phyloP scores from a whole-genome alignment of 2,888 invertebrate genomes.

The Muscina levida region DNA sequence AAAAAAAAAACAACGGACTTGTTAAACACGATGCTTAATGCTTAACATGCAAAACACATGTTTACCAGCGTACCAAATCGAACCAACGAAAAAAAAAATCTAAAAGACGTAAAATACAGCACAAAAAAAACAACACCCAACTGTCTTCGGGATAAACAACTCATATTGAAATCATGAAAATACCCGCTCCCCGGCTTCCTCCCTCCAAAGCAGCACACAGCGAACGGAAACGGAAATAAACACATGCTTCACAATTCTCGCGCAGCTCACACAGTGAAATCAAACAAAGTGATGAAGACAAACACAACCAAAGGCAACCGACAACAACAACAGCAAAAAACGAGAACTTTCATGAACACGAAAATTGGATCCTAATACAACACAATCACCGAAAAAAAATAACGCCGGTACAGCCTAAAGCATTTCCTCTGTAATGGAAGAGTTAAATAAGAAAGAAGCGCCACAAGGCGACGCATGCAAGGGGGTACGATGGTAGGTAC shows the following conservation, averaged over 20 bases:
- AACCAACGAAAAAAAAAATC: slow-evolving; percentile 27
- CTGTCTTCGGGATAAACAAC: slow-evolving; percentile 19
- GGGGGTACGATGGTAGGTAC: slow-evolving; percentile 26
- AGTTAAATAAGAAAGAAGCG: slow-evolving; percentile 54
- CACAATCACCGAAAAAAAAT: not conserved
- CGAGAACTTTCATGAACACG: slow-evolving; percentile 50
- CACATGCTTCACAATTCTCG: slow-evolving; percentile 32
- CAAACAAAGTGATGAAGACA: slow-evolving; percentile 52
- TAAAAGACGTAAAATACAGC: slow-evolving; percentile 16
- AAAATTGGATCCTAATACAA: slow-evolving; percentile 53
- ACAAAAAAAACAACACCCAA: not conserved
- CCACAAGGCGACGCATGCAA: not conserved
- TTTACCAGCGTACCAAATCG: slow-evolving; percentile 40
- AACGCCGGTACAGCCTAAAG: slow-evolving; percentile 59
- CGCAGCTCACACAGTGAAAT: slow-evolving; percentile 46
- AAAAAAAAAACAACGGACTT: slow-evolving; percentile 51
- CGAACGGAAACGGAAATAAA: slow-evolving; percentile 58
- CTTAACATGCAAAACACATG: slow-evolving; percentile 65
- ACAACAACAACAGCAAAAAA: slow-evolving; percentile 50
- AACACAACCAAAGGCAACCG: slow-evolving; percentile 55
- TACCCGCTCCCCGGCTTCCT: slow-evolving; percentile 3
- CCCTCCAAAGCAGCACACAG: slow-evolving; percentile 22
- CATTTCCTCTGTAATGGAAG: slow-evolving; percentile 63
- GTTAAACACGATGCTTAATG: slow-evolving; percentile 62
- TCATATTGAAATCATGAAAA: slow-evolving; percentile 51